Conservation (phyloP, 2,113 vertebrate genomes). For the Muscicapa adusta region DNA sequence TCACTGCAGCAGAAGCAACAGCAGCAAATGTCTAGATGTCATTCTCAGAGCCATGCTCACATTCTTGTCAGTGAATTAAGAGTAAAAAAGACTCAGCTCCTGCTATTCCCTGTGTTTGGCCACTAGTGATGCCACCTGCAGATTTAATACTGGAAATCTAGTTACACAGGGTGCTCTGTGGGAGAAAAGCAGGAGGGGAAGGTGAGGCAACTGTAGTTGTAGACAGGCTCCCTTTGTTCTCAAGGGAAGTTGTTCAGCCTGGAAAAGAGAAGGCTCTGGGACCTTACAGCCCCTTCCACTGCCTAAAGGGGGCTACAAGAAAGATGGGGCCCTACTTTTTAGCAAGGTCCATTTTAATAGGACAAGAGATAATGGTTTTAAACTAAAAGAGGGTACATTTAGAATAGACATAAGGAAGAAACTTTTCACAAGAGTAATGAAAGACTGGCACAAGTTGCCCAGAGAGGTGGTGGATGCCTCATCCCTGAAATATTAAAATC, state of each 20-base stretch:
- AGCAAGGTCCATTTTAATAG: background rate
- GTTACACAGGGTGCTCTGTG: background rate
- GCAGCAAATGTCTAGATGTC: background rate
- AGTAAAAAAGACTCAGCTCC: background rate
- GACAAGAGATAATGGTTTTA: background rate
- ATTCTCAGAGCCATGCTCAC: background rate
- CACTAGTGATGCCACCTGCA: background rate
- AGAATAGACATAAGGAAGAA: background rate
- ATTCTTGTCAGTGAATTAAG: background rate
- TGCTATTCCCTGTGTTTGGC: background rate
- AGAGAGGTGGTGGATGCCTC: background rate
- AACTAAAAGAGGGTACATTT: background rate
- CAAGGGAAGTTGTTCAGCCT: background rate
- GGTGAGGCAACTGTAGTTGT: rapidly evolving
- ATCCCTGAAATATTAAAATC: background rate
- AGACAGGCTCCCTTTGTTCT: background rate
- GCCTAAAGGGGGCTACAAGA: background rate
- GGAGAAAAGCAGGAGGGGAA: background rate
- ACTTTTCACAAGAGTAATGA: background rate
- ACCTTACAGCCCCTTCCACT: background rate
- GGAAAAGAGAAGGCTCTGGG: background rate
- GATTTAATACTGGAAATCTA: background rate
- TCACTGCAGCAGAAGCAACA: background rate
- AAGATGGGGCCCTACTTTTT: background rate
- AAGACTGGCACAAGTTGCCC: background rate